phyloP scores from a whole-genome alignment of 2,797 vertebrate genomes.

The Anas georgica region DNA sequence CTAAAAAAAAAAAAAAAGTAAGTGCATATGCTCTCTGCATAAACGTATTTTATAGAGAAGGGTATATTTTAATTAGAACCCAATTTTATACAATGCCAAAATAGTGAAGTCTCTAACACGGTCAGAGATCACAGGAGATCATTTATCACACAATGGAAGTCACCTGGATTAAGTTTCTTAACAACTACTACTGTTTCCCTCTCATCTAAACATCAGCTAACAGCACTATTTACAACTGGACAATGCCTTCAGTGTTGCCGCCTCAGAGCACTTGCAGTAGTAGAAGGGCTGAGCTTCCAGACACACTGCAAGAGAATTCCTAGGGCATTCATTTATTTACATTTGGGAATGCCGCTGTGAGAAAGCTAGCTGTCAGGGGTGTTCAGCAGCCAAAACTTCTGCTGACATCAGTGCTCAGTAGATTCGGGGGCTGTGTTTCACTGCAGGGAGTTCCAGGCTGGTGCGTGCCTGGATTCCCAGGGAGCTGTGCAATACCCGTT shows the following conservation, averaged over 20 bases:
- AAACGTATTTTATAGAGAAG: too few species aligned
- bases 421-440: not conserved
- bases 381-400: not conserved
- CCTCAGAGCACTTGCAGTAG: not conserved
- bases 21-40: not conserved
- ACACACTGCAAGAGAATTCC: not conserved
- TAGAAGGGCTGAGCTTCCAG: not conserved
- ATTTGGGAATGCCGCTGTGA: not conserved
- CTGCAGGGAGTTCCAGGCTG: fast-evolving
- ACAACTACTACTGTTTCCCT: not conserved
- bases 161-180: conserved; percentile 4
- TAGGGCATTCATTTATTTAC: fast-evolving
- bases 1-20: not conserved
- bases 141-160: not conserved
- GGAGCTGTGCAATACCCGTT: fast-evolving
- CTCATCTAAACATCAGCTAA: not conserved
- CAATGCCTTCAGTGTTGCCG: conserved; percentile 12
- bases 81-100: not conserved
- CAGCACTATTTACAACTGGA: not conserved
- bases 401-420: fast-evolving
- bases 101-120: not conserved
- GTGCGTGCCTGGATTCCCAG: not conserved
- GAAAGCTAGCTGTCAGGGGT: not conserved
- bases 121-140: not conserved
- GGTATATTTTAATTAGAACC: not conserved